A percentile compares a stretch with the other conserved stretches of the same genome.
phyloP scores from a whole-genome alignment of 2,888 invertebrate genomes.

The Drosophila kambysellisi region DNA sequence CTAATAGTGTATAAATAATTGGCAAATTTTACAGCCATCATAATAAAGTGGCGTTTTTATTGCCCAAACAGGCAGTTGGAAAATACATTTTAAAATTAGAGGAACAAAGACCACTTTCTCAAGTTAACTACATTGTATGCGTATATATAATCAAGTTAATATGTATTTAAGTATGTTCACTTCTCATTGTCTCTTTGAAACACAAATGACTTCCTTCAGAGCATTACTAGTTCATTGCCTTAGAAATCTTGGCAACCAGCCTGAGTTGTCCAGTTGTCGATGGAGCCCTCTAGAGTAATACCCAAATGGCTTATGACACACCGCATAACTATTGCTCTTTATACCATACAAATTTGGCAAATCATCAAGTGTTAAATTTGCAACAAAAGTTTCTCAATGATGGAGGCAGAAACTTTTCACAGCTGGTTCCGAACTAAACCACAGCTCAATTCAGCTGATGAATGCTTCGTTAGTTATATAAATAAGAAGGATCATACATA shows the following conservation, averaged over 20 bases:
- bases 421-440: slow-evolving; percentile 6
- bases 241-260: slow-evolving; percentile 52
- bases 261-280: slow-evolving; percentile 35
- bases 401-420: slow-evolving; percentile 9
- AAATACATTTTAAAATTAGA: slow-evolving; percentile 28
- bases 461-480: slow-evolving; percentile 56
- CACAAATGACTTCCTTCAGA: slow-evolving; percentile 27
- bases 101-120: background rate
- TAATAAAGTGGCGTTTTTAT: slow-evolving; percentile 6
- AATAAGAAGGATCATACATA: slow-evolving; percentile 19
- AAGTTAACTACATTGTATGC: background rate
- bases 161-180: background rate
- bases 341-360: slow-evolving; percentile 34
- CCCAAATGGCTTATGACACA: slow-evolving; percentile 52
- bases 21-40: slow-evolving; percentile 4
- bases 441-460: slow-evolving; percentile 36
- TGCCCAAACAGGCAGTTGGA: slow-evolving; percentile 26
- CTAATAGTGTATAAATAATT: slow-evolving; percentile 6
- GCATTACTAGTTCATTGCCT: slow-evolving; percentile 44
- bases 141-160: background rate
- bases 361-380: slow-evolving; percentile 32
- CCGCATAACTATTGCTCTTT: slow-evolving; percentile 42
- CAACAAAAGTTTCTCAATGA: slow-evolving; percentile 20
- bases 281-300: slow-evolving; percentile 40
- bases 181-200: background rate